Conservation (phyloP, 1,140 invertebrate genomes). For the Odontomachus brunneus region DNA sequence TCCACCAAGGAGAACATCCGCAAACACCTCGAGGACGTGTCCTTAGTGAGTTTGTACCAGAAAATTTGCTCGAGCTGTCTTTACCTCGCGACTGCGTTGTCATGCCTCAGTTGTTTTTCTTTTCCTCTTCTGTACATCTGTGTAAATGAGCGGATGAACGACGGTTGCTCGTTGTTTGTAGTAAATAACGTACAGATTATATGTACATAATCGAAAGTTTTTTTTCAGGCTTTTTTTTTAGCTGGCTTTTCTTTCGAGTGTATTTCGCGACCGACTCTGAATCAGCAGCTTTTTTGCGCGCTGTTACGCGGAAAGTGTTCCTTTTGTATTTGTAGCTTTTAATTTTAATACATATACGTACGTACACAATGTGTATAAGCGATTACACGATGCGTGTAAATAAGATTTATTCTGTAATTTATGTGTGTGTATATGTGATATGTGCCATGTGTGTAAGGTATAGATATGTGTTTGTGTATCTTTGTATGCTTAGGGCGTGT, state of each 20-base stretch:
- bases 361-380: too few species aligned
- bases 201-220: conserved; percentile 68
- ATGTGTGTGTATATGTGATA: not conserved
- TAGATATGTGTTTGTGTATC: too few species aligned
- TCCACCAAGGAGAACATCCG: conserved; percentile 81
- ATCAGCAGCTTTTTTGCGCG: not conserved
- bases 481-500: too few species aligned
- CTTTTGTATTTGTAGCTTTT: not conserved
- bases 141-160: too few species aligned
- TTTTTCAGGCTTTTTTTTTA: not conserved
- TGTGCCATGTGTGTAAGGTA: too few species aligned
- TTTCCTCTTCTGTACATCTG: too few species aligned
- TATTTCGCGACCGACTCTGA: too few species aligned
- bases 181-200: too few species aligned
- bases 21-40: conserved; percentile 75
- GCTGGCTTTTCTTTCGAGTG: too few species aligned
- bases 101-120: not conserved
- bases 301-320: not conserved
- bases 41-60: conserved; percentile 39
- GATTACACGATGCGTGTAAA: not conserved
- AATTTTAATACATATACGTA: not conserved
- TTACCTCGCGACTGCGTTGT: too few species aligned
- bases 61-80: too few species aligned
- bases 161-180: too few species aligned
- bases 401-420: not conserved